These are phyloP conservation scores for Etheostoma spectabile DNA, from an alignment of 2,113 vertebrate species.

Conservation along the genomic window DNA sequence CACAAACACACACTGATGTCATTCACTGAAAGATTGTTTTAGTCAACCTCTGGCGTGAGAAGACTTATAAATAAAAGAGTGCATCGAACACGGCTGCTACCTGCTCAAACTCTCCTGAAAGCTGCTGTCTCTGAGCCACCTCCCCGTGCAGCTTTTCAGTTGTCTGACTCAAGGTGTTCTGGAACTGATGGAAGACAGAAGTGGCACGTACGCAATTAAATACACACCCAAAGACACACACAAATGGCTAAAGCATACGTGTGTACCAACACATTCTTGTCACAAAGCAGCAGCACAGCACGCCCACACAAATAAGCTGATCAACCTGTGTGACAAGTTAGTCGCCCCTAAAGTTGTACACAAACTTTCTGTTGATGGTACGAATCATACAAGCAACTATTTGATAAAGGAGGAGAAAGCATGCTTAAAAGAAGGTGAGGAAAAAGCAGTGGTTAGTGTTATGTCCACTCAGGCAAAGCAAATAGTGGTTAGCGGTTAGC, in stretches of 20 bases:
- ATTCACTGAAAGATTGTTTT: neutral
- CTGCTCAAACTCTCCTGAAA: slow-evolving; percentile 87
- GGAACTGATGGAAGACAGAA: slow-evolving; percentile 79
- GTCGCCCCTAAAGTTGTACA: slow-evolving; percentile 35
- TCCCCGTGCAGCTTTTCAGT: slow-evolving; percentile 82
- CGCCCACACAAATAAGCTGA: slow-evolving; percentile 32
- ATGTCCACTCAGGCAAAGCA: slow-evolving; percentile 38
- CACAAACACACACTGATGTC: neutral
- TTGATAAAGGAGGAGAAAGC: slow-evolving; percentile 34
- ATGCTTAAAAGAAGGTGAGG: slow-evolving; percentile 59
- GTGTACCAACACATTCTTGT: slow-evolving; percentile 33
- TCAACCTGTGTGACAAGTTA: slow-evolving; percentile 57
- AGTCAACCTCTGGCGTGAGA: neutral
- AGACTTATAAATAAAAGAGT: neutral
- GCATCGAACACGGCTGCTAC: slow-evolving; percentile 59
- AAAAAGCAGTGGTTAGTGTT: slow-evolving; percentile 57
- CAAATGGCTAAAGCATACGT: neutral
- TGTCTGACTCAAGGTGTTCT: slow-evolving; percentile 83
- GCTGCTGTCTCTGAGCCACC: slow-evolving; percentile 82
- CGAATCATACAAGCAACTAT: slow-evolving; percentile 17
- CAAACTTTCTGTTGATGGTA: slow-evolving; percentile 7
- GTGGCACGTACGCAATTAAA: slow-evolving; percentile 5
- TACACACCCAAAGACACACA: neutral
- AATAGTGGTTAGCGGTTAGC: slow-evolving; percentile 71
- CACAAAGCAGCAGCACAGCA: slow-evolving; percentile 9